Base-by-base conservation (phyloP, 2,797 vertebrate genomes). In the Alca torda region DNA sequence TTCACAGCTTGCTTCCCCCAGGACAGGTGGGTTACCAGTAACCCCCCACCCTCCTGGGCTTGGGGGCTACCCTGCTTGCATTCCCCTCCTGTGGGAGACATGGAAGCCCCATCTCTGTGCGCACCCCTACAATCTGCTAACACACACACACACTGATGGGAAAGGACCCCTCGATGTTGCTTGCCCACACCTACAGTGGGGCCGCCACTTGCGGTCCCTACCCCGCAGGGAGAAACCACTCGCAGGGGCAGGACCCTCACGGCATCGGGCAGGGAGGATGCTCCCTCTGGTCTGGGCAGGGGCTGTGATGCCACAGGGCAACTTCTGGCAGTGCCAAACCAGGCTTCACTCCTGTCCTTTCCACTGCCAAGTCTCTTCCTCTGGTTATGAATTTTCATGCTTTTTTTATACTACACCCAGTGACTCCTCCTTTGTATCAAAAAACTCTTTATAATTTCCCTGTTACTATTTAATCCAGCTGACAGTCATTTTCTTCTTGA, bases 221-320 rank as follows among this genome's bases (percentile, higher is more conserved):
- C 5, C 16, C 28, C 4, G 2, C 1, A 4, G 24, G 25, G 19
- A 89, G 28, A 30, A 76, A 26, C 15, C 1, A 0, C 30, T 60
- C 0, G 0, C 23, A 1, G 1, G 25, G 6, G 3, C 26, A 70
- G 46, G 24, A 69, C 31, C 5, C 3, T 39, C 13, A 30, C 0
- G 6, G 4, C 26, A 11, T 3, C 0, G 0, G 46, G 11, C 9
- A 41, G 35, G 19, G 16, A 77, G 11, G 60, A 23, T 19, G 43
- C 26, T 50, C 24, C 11, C 14, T 53, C 39, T 41, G n/a, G 11
- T 35, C 33, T 53, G 25, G 19, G 18, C 39, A 69, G 60, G 50
- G 39, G 5, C 57, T 88, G 16, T 19, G 33, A 24, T 64, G 35
- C 23, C 6, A 6, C 39, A n/a, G 39, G 51, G 23, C 0, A 10